A percentile compares a stretch with the other conserved stretches of the same genome.
These are phyloP conservation scores for Graptemys geographica DNA, from an alignment of 2,797 vertebrate species.

Conservation along the genomic window DNA sequence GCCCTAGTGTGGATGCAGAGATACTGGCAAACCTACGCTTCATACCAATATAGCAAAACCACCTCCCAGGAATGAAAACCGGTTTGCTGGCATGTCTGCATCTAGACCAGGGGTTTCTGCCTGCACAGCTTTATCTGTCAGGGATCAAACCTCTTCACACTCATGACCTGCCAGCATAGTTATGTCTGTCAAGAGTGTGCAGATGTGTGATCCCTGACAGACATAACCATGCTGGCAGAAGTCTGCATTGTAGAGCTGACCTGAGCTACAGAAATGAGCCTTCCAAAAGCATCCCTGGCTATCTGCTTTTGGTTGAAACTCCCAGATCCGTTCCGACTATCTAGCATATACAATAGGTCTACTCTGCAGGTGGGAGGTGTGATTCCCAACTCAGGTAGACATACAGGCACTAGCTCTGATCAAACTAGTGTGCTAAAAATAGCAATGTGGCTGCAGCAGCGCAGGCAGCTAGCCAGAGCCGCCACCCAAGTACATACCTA, in stretches of 20 bases:
- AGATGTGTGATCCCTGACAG: not conserved
- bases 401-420: too few species aligned
- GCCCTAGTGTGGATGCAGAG: not conserved
- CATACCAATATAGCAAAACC: not conserved
- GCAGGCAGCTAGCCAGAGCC: not conserved
- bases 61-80: not conserved
- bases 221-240: not conserved
- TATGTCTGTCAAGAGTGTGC: too few species aligned
- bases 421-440: not conserved
- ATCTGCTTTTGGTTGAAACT: not conserved
- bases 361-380: not conserved
- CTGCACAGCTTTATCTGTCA: not conserved
- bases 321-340: not conserved
- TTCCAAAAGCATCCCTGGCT: not conserved
- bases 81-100: not conserved
- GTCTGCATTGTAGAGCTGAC: not conserved
- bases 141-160: not conserved
- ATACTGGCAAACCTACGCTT: not conserved
- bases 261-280: too few species aligned
- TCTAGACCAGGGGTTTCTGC: not conserved
- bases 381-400: not conserved
- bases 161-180: not conserved
- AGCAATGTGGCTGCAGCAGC: not conserved
- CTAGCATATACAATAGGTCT: not conserved
- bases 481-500: not conserved